Percentiles rank a stretch among this genome's conserved stretches.
phyloP scores from a whole-genome alignment of 2,888 invertebrate species.

The Venustoraphidia nigricollis region DNA sequence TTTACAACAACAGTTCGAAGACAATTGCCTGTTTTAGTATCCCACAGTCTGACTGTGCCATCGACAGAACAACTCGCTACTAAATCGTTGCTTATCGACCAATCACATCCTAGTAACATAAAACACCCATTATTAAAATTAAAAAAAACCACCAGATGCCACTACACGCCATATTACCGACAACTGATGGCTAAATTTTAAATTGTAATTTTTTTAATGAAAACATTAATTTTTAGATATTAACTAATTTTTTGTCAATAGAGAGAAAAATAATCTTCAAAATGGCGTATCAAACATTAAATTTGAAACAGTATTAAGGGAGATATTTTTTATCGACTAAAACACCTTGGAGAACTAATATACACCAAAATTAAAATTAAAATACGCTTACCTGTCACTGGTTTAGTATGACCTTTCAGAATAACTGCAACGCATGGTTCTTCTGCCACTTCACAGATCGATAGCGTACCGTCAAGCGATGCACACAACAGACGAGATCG shows the following conservation, averaged over 20 bases:
- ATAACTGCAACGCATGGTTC: constrained; percentile 57
- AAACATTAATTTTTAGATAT: too few species aligned
- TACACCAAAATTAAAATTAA: background rate
- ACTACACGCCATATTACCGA: too few species aligned
- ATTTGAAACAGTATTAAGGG: too few species aligned
- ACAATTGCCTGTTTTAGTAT: constrained; percentile 35
- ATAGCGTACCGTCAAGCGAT: constrained; percentile 62
- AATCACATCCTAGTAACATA: constrained; percentile 47
- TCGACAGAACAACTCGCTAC: constrained; percentile 65
- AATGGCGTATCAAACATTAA: too few species aligned
- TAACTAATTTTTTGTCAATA: too few species aligned
- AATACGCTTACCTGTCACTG: constrained; percentile 47
- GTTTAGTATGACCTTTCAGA: constrained; percentile 58
- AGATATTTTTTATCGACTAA: too few species aligned
- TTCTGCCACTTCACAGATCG: constrained; percentile 60
- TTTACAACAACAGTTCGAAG: constrained; percentile 49
- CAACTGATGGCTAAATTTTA: too few species aligned
- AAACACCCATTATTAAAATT: background rate
- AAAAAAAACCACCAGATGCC: too few species aligned
- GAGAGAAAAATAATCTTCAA: too few species aligned
- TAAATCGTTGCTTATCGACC: constrained; percentile 75
- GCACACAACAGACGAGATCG: constrained; percentile 63
- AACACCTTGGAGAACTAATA: too few species aligned
- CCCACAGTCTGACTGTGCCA: constrained; percentile 61
- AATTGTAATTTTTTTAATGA: too few species aligned